These are phyloP conservation scores for Scomberomorus guttatus DNA, from an alignment of 2,797 vertebrate species.

Conservation along the genomic window DNA sequence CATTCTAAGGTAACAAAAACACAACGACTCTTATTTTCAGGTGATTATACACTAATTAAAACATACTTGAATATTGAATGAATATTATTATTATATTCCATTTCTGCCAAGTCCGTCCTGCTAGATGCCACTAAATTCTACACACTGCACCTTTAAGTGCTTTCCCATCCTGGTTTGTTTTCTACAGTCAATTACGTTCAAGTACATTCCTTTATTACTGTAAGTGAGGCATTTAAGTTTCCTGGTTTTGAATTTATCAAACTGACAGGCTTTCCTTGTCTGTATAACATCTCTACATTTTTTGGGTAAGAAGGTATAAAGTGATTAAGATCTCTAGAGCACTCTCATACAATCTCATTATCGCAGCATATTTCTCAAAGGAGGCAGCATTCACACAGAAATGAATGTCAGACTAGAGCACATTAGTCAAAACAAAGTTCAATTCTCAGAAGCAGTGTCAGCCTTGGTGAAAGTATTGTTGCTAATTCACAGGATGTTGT, in stretches of 20 bases:
- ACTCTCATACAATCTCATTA: constrained; percentile 4
- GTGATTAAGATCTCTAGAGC: background rate
- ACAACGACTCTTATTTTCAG: too few relatives aligned
- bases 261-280: background rate
- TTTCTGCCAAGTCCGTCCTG: too few relatives aligned
- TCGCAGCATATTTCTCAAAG: background rate
- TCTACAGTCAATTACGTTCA: background rate
- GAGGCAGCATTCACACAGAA: background rate
- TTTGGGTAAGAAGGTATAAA: background rate
- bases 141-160: too few relatives aligned
- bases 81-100: too few relatives aligned
- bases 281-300: background rate
- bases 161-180: background rate
- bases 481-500: background rate
- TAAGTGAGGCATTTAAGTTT: background rate
- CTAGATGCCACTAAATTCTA: too few relatives aligned
- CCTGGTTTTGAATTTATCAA: background rate
- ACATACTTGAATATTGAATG: too few relatives aligned
- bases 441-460: too few relatives aligned
- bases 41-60: too few relatives aligned
- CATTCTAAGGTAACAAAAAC: too few relatives aligned
- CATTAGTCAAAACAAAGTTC: constrained; percentile 12
- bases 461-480: constrained; percentile 6
- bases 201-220: too few relatives aligned
- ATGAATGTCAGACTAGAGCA: background rate